A percentile compares a stretch with the other conserved stretches of the same genome.
Evolutionary conservation across 2,797 vertebrate genomes (phyloP).

Genomic region (Diglossa cyanea): DNA sequence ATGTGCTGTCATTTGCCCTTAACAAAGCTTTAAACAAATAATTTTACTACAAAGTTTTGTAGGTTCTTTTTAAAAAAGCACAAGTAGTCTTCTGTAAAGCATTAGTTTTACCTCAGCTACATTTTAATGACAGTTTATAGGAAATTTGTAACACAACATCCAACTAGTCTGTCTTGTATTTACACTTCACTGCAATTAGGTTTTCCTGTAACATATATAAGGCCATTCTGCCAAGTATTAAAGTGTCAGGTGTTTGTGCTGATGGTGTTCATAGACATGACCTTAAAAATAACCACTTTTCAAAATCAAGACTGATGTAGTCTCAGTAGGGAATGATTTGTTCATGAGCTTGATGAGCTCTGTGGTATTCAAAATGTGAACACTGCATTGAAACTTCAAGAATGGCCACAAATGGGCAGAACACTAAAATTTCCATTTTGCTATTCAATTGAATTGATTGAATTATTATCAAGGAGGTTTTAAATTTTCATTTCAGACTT

Average conservation of each 20-base stretch:
- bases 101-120: neutral
- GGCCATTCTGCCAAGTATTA: neutral
- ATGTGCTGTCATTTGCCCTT: neutral
- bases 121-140: neutral
- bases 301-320: neutral
- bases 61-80: neutral
- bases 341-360: neutral
- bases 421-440: neutral
- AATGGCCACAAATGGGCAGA: neutral
- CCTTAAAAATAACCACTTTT: neutral
- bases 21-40: neutral
- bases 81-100: neutral
- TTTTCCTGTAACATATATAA: neutral
- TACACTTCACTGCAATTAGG: neutral
- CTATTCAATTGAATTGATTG: neutral
- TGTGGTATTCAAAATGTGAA: neutral
- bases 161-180: neutral
- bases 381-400: neutral
- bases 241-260: neutral
- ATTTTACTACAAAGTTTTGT: accelerated
- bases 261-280: neutral
- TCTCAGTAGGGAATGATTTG: neutral
- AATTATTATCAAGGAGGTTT: neutral
- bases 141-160: neutral
- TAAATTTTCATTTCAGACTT: neutral